Evolutionary conservation across 2,113 vertebrate species (phyloP), one percentile per base, ranked within the genome.

Genomic region (Thermophis baileyi): DNA sequence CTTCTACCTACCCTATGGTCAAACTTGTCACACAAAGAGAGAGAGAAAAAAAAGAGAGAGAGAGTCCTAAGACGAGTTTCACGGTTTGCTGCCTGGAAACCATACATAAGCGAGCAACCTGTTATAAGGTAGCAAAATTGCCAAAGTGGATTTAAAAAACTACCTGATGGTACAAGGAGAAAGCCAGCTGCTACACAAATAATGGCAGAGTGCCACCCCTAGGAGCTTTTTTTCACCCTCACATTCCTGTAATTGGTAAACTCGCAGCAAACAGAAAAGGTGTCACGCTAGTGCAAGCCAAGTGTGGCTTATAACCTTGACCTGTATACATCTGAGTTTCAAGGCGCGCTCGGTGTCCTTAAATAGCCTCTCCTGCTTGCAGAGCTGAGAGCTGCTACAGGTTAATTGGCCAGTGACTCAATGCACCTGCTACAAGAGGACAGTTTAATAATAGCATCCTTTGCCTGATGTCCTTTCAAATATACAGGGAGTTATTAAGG

Each of bases 371-470:
- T 44, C 63, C 44, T 47, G 10, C n/a, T 50, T 27, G 63, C 63
- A 50, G 90, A 85, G 90, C 60, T 20, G 25, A 44, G 49, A 81
- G 87, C 87, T 88, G 90, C 90, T 85, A 81, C 63, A 89, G 93
- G 87, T 93, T 89, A 91, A 85, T 30, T 14, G 90, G 24, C 81
- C 63, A 30, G 86, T 35, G 87, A 90, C 49, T 69, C 85, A 55
- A 54, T 24, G 4, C 50, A 81, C 85, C 86, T 88, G 57, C 89
- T 85, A 63, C 54, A 86, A 90, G 81, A 60, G 49, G 51, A 86
- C 49, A 47, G 74, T 90, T 90, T 90, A 93, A 90, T 90, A 93
- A 93, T 51, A 93, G 88, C n/a, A 86, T 88, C 88, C 54, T 93
- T 93, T 87, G 60, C 88, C 88, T 93, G 88, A 54, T 86, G 54